phyloP scores from a whole-genome alignment of 1,140 invertebrate genomes.

The Sesamia nonagrioides region DNA sequence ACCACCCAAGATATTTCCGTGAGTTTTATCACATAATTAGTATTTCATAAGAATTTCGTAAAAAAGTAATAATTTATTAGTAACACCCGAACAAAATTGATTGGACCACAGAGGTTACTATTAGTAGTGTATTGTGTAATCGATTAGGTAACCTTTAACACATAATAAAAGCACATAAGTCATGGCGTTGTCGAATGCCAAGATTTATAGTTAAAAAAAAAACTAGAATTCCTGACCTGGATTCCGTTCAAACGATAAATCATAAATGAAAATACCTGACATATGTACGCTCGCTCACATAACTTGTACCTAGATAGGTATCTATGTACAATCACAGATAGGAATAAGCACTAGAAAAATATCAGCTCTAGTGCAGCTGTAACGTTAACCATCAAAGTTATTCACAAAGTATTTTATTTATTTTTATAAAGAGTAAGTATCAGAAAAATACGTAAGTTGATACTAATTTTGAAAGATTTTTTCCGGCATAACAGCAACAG shows the following conservation, averaged over 20 bases:
- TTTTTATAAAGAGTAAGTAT: too few relatives aligned
- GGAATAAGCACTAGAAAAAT: too few relatives aligned
- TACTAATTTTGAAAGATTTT: too few relatives aligned
- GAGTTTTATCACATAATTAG: conserved; percentile 18
- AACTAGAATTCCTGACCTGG: conserved; percentile 20
- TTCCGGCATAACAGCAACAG: too few relatives aligned
- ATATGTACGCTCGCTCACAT: not conserved
- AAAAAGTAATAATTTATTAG: conserved; percentile 9
- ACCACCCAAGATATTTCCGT: conserved; percentile 23
- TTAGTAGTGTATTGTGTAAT: not conserved
- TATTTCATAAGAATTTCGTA: conserved; percentile 29
- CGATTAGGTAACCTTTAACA: conserved; percentile 12
- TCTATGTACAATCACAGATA: not conserved
- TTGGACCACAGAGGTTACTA: not conserved
- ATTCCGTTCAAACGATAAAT: conserved; percentile 11
- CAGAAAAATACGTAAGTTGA: too few relatives aligned
- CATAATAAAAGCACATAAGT: conserved; percentile 1
- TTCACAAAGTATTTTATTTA: too few relatives aligned
- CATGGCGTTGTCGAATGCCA: conserved; percentile 2
- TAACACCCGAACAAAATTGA: conserved; percentile 20
- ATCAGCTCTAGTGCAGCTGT: too few relatives aligned
- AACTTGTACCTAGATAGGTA: not conserved
- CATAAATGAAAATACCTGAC: conserved; percentile 8
- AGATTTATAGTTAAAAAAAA: conserved; percentile 19
- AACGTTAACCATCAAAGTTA: too few relatives aligned